Base-by-base conservation (phyloP, 30 jellyfish, hydroid and myxozoan genomes). In the Turritopsis dohrnii region DNA sequence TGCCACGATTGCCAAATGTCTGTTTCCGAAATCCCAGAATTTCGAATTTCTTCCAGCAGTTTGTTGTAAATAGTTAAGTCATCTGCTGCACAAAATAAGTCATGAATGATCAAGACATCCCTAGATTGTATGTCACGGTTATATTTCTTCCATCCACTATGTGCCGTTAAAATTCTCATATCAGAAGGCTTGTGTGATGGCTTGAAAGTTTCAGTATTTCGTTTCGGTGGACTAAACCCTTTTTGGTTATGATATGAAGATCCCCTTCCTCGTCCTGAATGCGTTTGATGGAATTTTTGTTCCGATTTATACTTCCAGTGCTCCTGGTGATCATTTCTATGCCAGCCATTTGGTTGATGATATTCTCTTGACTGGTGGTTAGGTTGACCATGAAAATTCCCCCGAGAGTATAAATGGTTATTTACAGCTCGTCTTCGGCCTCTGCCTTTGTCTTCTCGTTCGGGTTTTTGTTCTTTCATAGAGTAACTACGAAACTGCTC, bases 1-100 rank as follows among this genome's bases (percentile, higher is more conserved):
- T 82, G 89, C 89, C 89, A 82, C 28, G 66, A 71, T 71, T 82
- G 86, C 89, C 89, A 82, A 16, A 82, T 65, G 65, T 82, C 89
- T 72, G 52, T 28, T 54, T 71, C 52, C 74, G 71, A 66, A 53
- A 82, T 54, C 1, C 89, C 89, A 9, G 86, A 65, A 16, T 30
- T 69, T 29, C 65, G 25, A 9, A 71, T 82, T 71, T 82, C 89
- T 13, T 41, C 20, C 16, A 82, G 7, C 65, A 82, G 73, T 71
- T 82, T 82, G 25, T 82, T 72, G 71, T 82, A 82, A 66, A 82
- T 65, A 16, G 87, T 82, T 52, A 82, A 82, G 25, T 82, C 89
- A 20, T 82, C 30, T 65, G 89, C 25, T n/a, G 71, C 21, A 26
- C 89, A 82, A 71, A 82, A 82, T n/a, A 82, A 54, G 18, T 71